These are phyloP conservation scores for Boloria euphrosyne DNA, from an alignment of 2,888 invertebrate species.

Conservation along the genomic window DNA sequence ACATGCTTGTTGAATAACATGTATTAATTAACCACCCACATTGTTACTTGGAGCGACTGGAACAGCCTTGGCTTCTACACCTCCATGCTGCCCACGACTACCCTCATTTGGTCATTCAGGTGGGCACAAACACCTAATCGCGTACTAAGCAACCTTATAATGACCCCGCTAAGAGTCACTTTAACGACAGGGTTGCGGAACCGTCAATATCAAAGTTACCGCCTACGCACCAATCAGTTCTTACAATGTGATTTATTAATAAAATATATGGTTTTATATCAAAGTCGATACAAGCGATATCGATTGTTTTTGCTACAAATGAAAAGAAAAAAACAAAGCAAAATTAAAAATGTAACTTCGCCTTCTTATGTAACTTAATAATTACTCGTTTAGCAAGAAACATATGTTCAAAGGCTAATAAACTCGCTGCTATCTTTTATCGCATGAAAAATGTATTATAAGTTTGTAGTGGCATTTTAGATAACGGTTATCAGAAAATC, in stretches of 20 bases:
- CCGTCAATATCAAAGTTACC: slow-evolving; percentile 60
- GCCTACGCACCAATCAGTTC: slow-evolving; percentile 65
- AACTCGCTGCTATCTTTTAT: slow-evolving; percentile 72
- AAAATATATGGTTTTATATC: not conserved
- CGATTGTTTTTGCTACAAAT: slow-evolving; percentile 5
- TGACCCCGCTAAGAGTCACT: slow-evolving; percentile 68
- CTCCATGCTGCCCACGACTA: slow-evolving; percentile 79
- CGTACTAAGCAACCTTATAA: slow-evolving; percentile 75
- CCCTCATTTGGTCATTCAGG: slow-evolving; percentile 79
- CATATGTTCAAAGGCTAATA: slow-evolving; percentile 62
- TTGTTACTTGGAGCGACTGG: slow-evolving; percentile 68
- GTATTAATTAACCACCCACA: slow-evolving; percentile 77
- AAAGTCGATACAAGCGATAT: not conserved
- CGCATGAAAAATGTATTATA: slow-evolving; percentile 53
- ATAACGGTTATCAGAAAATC: slow-evolving; percentile 73
- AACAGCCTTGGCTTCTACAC: slow-evolving; percentile 78
- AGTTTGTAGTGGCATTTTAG: slow-evolving; percentile 52
- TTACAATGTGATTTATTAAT: slow-evolving; percentile 52
- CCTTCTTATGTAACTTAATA: slow-evolving; percentile 7
- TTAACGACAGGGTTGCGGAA: slow-evolving; percentile 72
- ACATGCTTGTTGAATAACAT: slow-evolving; percentile 58
- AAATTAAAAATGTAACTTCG: not conserved
- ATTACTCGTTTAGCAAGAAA: slow-evolving; percentile 19
- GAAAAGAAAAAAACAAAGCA: not conserved
- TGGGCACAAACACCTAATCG: slow-evolving; percentile 74